These are phyloP conservation scores for Auanema sp. DNA, from an alignment of 2,888 invertebrate species.

Conservation along the genomic window DNA sequence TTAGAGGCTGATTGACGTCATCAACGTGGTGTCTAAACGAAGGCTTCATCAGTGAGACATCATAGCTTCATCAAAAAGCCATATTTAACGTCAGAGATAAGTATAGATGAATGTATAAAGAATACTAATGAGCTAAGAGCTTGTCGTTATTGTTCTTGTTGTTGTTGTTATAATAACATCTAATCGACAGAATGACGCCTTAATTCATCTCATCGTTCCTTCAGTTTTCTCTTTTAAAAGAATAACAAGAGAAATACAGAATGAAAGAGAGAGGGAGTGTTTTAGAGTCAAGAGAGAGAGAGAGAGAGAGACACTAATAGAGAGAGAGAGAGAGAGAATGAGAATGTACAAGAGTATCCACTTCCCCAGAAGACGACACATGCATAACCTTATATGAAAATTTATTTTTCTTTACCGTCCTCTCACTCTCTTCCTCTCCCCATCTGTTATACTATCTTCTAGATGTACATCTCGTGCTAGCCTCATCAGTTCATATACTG, in stretches of 20 bases:
- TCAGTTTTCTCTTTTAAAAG: neutral
- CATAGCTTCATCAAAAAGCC: neutral
- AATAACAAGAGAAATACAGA: neutral
- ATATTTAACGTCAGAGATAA: neutral
- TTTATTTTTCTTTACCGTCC: too few relatives aligned
- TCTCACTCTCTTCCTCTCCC: too few relatives aligned
- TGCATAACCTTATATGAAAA: too few relatives aligned
- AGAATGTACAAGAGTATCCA: neutral
- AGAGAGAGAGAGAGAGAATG: constrained; percentile 5
- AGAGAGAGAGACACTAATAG: neutral
- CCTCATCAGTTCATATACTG: too few relatives aligned
- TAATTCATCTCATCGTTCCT: neutral
- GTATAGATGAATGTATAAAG: constrained; percentile 6
- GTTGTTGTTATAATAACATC: constrained; percentile 18
- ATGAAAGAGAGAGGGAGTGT: neutral
- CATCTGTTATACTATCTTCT: too few relatives aligned
- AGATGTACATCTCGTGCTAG: too few relatives aligned
- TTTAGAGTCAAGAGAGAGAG: neutral
- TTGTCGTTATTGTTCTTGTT: neutral
- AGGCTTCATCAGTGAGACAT: too few relatives aligned
- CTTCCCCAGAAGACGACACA: too few relatives aligned
- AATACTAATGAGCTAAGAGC: constrained; percentile 20
- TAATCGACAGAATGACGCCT: constrained; percentile 10
- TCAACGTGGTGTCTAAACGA: too few relatives aligned
- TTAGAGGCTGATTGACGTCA: too few relatives aligned